These are phyloP conservation scores for Yponomeuta cagnagella DNA, from an alignment of 2,888 invertebrate genomes.

Conservation along the genomic window DNA sequence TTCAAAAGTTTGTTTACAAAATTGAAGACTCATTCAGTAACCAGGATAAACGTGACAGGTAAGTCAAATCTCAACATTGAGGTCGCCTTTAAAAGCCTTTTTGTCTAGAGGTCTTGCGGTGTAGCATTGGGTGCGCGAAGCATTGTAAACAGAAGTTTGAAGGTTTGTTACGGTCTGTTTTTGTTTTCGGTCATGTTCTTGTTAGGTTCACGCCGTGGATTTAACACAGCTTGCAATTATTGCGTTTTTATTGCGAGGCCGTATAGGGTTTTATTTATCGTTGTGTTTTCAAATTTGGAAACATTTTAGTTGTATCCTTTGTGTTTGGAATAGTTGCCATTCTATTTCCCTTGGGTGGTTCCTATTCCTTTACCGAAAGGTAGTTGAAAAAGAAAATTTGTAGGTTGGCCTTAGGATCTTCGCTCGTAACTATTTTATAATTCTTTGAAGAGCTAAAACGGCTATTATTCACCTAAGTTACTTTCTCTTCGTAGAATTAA, in stretches of 20 bases:
- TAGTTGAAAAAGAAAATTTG: background rate
- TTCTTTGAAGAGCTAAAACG: background rate
- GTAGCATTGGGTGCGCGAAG: conserved; percentile 22
- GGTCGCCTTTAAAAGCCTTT: conserved; percentile 42
- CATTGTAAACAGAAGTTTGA: conserved; percentile 39
- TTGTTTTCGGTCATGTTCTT: conserved; percentile 43
- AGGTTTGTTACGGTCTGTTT: conserved; percentile 34
- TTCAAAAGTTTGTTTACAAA: conserved; percentile 52
- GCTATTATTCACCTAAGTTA: background rate
- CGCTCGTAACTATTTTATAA: background rate
- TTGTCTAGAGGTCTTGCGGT: conserved; percentile 25
- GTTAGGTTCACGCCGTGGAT: background rate
- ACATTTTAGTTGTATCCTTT: background rate
- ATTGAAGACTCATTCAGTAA: conserved; percentile 44
- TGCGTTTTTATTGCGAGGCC: background rate
- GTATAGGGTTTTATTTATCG: background rate
- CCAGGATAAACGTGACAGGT: conserved; percentile 61
- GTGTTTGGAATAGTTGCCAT: background rate
- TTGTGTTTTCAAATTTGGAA: background rate
- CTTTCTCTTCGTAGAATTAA: conserved; percentile 5
- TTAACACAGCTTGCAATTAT: background rate
- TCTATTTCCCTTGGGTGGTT: background rate
- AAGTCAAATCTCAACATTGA: conserved; percentile 49
- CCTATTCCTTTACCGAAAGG: background rate
- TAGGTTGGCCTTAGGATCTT: background rate